A percentile compares a stretch with the other conserved stretches of the same genome.
Conservation (phyloP, 2,797 vertebrate genomes). For the Pogonophryne albipinna region DNA sequence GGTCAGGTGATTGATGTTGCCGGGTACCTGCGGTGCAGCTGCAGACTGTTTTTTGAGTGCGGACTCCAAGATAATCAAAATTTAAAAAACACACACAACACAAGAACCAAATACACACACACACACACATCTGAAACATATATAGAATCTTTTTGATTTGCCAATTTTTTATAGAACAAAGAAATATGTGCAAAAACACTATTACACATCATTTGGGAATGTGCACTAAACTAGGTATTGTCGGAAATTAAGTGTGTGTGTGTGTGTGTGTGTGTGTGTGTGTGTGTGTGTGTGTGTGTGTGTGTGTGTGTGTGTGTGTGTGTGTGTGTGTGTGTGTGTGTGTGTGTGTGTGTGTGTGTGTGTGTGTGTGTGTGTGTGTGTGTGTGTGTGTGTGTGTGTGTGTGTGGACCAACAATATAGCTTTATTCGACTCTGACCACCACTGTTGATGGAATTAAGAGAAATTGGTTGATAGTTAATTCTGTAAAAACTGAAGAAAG, state of each 20-base stretch:
- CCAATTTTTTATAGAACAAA: neutral
- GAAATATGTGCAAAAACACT: neutral
- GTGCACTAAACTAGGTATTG: no score
- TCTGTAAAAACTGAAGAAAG: neutral
- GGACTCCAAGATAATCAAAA: neutral
- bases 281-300: no score
- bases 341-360: no score
- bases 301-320: no score
- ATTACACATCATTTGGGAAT: no score
- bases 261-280: neutral
- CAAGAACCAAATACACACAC: neutral
- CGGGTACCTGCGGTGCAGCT: constrained; percentile 50
- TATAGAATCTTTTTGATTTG: neutral
- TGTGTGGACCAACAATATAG: no score
- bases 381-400: no score
- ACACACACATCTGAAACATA: neutral
- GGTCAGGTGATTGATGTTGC: constrained; percentile 63
- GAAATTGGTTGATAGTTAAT: neutral
- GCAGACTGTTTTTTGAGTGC: constrained; percentile 37
- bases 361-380: no score
- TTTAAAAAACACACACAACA: neutral
- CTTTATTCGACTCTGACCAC: no score
- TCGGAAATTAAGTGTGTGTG: constrained; percentile 11
- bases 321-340: no score
- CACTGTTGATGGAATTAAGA: no score